These are phyloP conservation scores for Todiramphus saurophagus DNA, from an alignment of 2,113 vertebrate genomes.

Conservation along the genomic window DNA sequence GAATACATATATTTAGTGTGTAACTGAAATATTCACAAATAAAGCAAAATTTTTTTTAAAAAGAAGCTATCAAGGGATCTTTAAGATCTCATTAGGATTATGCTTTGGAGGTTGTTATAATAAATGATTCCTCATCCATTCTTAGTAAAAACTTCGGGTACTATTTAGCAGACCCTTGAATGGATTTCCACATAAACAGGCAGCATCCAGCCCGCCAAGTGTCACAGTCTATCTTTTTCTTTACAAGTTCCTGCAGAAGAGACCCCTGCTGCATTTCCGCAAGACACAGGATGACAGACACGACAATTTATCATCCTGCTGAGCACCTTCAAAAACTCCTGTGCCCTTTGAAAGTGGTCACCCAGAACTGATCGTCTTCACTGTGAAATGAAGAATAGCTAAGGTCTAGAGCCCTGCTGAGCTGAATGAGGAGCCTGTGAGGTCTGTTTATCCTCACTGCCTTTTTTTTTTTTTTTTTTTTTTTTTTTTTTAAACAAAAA, in stretches of 20 bases:
- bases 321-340: constrained; percentile 57
- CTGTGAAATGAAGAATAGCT: constrained; percentile 45
- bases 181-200: not conserved
- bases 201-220: not conserved
- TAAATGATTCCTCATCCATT: accelerated
- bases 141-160: not conserved
- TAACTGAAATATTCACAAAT: not conserved
- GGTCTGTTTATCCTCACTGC: constrained; percentile 35
- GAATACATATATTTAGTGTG: accelerated
- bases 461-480: not conserved
- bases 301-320: constrained; percentile 73
- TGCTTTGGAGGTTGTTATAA: not conserved
- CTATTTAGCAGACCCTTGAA: not conserved
- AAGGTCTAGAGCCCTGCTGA: constrained; percentile 41
- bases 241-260: not conserved
- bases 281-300: constrained; percentile 8
- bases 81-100: no score
- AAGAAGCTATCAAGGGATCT: not conserved
- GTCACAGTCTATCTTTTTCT: not conserved
- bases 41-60: not conserved
- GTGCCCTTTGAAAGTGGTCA: constrained; percentile 51
- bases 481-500: not conserved
- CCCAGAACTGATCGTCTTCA: constrained; percentile 52
- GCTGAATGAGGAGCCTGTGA: constrained; percentile 41
- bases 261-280: constrained; percentile 11